Evolutionary conservation across 2,888 invertebrate species (phyloP).

Genomic region (Cheilosia vernalis): DNA sequence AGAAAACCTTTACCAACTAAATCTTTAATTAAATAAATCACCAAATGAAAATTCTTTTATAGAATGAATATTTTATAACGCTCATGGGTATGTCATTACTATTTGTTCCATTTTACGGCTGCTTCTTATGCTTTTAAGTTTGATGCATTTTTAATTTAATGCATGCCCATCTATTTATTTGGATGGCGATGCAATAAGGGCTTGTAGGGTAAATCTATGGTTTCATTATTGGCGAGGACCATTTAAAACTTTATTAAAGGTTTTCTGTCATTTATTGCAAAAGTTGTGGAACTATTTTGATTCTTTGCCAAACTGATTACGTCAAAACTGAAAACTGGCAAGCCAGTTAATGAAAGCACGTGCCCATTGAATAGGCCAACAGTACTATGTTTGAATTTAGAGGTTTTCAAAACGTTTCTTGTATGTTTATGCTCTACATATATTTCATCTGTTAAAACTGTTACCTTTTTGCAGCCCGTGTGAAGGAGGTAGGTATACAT

Average conservation of each 20-base stretch:
- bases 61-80: constrained; percentile 36
- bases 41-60: constrained; percentile 10
- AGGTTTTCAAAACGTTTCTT: not conserved
- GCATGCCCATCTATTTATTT: constrained; percentile 19
- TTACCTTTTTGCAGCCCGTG: no score
- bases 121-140: constrained; percentile 49
- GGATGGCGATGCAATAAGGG: not conserved
- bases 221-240: constrained; percentile 42
- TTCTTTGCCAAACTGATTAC: constrained; percentile 56
- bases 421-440: no score
- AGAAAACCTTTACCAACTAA: no score
- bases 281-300: constrained; percentile 51
- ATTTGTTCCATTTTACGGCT: constrained; percentile 19
- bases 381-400: not conserved
- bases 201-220: not conserved
- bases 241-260: constrained; percentile 30
- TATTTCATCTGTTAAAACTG: no score
- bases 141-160: constrained; percentile 45
- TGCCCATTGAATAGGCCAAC: constrained; percentile 19
- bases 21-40: no score
- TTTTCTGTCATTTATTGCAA: constrained; percentile 41
- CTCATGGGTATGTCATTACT: not conserved
- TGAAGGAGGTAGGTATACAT: no score
- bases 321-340: constrained; percentile 15
- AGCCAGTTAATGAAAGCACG: constrained; percentile 46